Base-by-base conservation (phyloP, 37 sponge, comb jelly and placozoan genomes). In the Beroe ovata region DNA sequence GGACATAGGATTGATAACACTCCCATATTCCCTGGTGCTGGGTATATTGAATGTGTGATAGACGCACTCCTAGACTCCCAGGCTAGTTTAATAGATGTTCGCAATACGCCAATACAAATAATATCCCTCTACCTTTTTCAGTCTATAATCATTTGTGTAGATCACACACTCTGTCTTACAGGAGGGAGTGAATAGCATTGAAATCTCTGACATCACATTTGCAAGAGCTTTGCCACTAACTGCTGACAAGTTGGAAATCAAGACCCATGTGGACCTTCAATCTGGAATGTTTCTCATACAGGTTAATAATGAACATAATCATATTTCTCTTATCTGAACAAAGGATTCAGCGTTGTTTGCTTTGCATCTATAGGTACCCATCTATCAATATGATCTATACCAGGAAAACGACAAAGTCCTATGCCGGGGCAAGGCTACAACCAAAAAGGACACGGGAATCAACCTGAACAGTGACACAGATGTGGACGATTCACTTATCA, bases 1-100 rank as follows among this genome's bases (percentile, higher is more conserved):
- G 71, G 71, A 69, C 71, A 69, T 38, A 69, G 38, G 36, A 69
- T 69, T 8, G 71, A 69, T 29, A 34, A 21, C 38, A 69, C 38
- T 21, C 32, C 71, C 38, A 69, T 69, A 29, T 69, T 29, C 25
- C 71, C 71, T 21, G 71, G 71, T 6, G 71, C 71, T 29, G 38
- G 36, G 4, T 69, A 69, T 21, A 16, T 69, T 29, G 19, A 6
- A 6, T 16, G 26, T 8, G 71, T 69, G 19, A 35, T 69, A 8
- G 71, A 69, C 20, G 38, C 8, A 21, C 6, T 69, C 36, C 26
- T 35, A 4, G 38, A 69, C 23, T n/a, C 63, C 29, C 63, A 28
- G 23, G 63, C 11, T 11, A 47, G 54, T 47, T 47, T 11, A 62
- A 62, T 62, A 20, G 6, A 4, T 62, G 29, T 62, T 6, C 8